phyloP scores from a whole-genome alignment of 2,888 invertebrate species.

The Drosophila austrosaltans region DNA sequence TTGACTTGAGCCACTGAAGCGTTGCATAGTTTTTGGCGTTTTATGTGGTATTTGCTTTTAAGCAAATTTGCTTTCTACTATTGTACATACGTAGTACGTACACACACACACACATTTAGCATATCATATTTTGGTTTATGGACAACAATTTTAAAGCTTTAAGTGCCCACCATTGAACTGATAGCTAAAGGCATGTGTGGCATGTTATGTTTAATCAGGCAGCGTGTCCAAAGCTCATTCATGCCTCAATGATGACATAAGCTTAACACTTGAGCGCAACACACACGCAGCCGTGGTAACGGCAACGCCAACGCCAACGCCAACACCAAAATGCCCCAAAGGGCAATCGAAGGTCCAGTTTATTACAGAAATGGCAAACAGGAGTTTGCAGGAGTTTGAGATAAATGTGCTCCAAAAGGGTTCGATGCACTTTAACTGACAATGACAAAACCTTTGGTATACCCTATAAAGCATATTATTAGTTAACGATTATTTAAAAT shows the following conservation, averaged over 20 bases:
- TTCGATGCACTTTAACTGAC: background rate
- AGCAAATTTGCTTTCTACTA: slow-evolving; percentile 52
- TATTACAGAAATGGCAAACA: too few species aligned
- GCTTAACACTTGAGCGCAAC: slow-evolving; percentile 66
- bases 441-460: background rate
- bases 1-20: slow-evolving; percentile 63
- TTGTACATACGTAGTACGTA: background rate
- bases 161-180: slow-evolving; percentile 26
- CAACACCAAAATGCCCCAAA: background rate
- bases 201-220: slow-evolving; percentile 58
- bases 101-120: too few species aligned
- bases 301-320: background rate
- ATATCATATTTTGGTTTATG: too few species aligned
- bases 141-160: slow-evolving; percentile 49
- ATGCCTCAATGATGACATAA: slow-evolving; percentile 74
- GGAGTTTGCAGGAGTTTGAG: too few species aligned
- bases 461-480: background rate
- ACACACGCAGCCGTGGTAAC: slow-evolving; percentile 28
- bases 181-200: slow-evolving; percentile 35
- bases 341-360: background rate
- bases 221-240: slow-evolving; percentile 65
- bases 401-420: background rate
- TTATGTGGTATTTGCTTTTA: slow-evolving; percentile 74
- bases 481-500: too few species aligned
- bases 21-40: slow-evolving; percentile 61